These are phyloP conservation scores for Sakesphorus luctuosus DNA, from an alignment of 2,113 vertebrate species.

Conservation along the genomic window DNA sequence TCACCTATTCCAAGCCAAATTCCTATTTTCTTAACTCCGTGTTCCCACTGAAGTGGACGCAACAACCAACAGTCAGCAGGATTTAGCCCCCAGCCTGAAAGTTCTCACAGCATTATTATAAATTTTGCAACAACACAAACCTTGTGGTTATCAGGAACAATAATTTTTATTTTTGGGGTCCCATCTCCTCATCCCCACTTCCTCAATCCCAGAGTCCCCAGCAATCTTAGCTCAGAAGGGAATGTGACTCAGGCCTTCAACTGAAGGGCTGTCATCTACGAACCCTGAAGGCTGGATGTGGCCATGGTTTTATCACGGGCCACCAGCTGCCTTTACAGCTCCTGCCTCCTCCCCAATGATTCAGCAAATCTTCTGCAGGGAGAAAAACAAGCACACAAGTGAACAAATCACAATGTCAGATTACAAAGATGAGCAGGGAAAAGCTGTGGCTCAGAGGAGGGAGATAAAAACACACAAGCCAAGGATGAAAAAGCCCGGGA, in stretches of 20 bases:
- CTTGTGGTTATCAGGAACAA: not conserved
- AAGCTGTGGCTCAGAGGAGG: not conserved
- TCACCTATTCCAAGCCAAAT: not conserved
- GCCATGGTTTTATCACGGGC: conserved; percentile 67
- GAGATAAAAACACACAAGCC: conserved; percentile 18
- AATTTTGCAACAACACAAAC: not conserved
- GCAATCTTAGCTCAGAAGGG: conserved; percentile 67
- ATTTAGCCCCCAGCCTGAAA: not conserved
- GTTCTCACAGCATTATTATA: not conserved
- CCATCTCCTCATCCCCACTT: not conserved
- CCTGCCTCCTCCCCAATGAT: conserved; percentile 71
- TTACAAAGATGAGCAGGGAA: conserved; percentile 58
- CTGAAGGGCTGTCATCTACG: not conserved
- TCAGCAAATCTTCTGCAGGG: conserved; percentile 76
- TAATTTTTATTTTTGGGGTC: not conserved
- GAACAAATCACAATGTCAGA: conserved; percentile 83
- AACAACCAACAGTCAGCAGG: not conserved
- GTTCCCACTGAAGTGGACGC: not conserved
- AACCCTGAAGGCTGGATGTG: conserved; percentile 42
- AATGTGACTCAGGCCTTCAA: conserved; percentile 44
- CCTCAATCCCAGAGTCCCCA: conserved; percentile 31
- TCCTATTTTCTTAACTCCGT: not conserved
- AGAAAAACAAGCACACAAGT: conserved; percentile 59
- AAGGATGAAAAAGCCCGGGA: not conserved
- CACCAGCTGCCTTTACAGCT: conserved; percentile 66